Percentiles rank a stretch among this genome's conserved stretches.
phyloP scores from a whole-genome alignment of 1,140 invertebrate species.

The Halesus radiatus region DNA sequence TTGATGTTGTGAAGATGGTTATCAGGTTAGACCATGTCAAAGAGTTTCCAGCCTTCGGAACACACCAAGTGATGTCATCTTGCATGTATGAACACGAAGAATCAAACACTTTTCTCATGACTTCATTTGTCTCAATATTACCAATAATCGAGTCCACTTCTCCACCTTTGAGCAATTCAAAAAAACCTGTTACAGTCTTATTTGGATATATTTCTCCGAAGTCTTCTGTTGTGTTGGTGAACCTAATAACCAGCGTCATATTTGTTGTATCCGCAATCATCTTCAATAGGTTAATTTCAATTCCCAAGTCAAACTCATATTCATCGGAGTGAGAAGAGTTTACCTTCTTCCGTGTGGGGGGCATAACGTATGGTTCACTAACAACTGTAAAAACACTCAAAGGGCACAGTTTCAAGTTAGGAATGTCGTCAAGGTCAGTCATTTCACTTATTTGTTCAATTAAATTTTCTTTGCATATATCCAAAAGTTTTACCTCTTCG shows the following conservation, averaged over 20 bases:
- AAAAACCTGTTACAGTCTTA: conserved; percentile 63
- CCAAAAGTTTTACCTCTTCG: conserved; percentile 64
- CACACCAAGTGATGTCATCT: conserved; percentile 69
- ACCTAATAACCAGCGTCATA: conserved; percentile 64
- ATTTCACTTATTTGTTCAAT: conserved; percentile 61
- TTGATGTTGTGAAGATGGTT: conserved; percentile 68
- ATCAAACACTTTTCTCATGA: conserved; percentile 65
- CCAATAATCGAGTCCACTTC: conserved; percentile 65
- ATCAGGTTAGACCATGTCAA: conserved; percentile 67
- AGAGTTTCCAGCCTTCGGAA: conserved; percentile 63
- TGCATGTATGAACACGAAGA: conserved; percentile 67
- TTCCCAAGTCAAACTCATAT: conserved; percentile 65
- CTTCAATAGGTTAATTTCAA: conserved; percentile 67
- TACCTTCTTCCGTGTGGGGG: conserved; percentile 60
- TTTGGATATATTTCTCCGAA: conserved; percentile 63
- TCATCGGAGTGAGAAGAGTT: conserved; percentile 61
- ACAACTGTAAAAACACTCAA: conserved; percentile 65
- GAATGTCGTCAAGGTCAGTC: conserved; percentile 63
- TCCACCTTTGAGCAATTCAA: conserved; percentile 61
- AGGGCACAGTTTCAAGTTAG: conserved; percentile 65
- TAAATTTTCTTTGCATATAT: conserved; percentile 63
- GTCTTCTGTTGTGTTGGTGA: conserved; percentile 64
- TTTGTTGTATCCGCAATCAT: conserved; percentile 67
- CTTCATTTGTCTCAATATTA: conserved; percentile 67
- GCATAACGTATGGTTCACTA: conserved; percentile 68